Base-by-base conservation (phyloP, 37 sponge, comb jelly and placozoan species). In the Aphrocallistes beatrix region DNA sequence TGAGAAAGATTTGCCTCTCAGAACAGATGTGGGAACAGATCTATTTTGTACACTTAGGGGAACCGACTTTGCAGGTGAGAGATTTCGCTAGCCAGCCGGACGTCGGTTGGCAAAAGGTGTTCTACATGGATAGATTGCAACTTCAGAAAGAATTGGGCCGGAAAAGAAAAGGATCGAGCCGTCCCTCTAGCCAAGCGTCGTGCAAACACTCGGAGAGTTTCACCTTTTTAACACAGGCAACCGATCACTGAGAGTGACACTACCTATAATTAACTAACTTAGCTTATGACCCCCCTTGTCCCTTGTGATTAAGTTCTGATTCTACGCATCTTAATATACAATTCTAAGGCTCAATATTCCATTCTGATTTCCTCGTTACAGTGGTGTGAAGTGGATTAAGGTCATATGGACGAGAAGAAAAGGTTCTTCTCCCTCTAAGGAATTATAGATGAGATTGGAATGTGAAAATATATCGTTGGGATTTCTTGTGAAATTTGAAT, bases 51-150 rank as follows among this genome's bases (percentile, higher is more conserved):
- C 86, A 93, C 38, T 87, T 88, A 25, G 93, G 90, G 36, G 6
- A 30, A 0, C 90, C 96, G 0, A 86, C 83, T 42, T 86, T 83
- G 0, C 93, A 95, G 82, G 82, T 93, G 13, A 51, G 30, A 0
- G 82, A 82, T n/a, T 83, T 95, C 3, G 96, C 96, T 0, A 30
- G 38, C 28, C 75, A 60, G 75, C 39, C 47, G 36, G 96, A 96
- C 1, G 38, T 88, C 38, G 91, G 91, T 38, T 98, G 99, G 99
- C 92, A 93, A 88, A 87, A 36, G n/a, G 93, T 95, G 37, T 95
- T 94, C 87, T 95, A 92, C 83, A 98, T 96, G 92, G 93, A 93
- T 86, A 95, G 92, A 84, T 83, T 98, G 0, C 91, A 95, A 49
- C 86, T 98, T 13, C 92, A 93, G 82, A 94, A 94, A 51, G 91